phyloP scores from a whole-genome alignment of 92 coral and sea anemone genomes.

The Palythoa grandis region DNA sequence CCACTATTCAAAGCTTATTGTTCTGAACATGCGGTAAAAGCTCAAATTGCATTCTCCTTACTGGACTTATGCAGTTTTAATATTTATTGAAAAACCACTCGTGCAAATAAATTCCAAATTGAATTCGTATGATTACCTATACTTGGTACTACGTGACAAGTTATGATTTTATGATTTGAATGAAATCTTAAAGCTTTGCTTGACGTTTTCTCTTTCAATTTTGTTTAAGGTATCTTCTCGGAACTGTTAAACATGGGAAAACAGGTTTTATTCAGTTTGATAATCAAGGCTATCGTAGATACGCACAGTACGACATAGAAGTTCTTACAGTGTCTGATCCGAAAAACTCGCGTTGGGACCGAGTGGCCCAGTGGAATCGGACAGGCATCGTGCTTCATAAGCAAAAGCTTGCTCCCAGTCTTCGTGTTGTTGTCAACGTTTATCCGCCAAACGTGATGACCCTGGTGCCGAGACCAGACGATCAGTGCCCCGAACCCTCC shows the following conservation, averaged over 20 bases:
- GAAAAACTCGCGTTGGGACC: slow-evolving; percentile 38
- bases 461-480: slow-evolving; percentile 55
- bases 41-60: too few species aligned
- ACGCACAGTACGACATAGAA: slow-evolving; percentile 49
- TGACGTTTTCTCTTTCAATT: background rate
- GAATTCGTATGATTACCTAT: too few species aligned
- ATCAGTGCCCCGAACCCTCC: slow-evolving; percentile 68
- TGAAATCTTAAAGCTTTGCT: background rate
- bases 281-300: slow-evolving; percentile 59
- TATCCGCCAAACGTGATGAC: slow-evolving; percentile 85
- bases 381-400: slow-evolving; percentile 9
- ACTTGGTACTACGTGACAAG: too few species aligned
- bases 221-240: slow-evolving; percentile 54
- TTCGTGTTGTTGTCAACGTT: slow-evolving; percentile 71
- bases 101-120: too few species aligned
- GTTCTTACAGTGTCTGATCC: slow-evolving; percentile 37
- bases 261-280: slow-evolving; percentile 73
- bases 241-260: slow-evolving; percentile 54
- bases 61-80: too few species aligned
- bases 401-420: slow-evolving; percentile 35
- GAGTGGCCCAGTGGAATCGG: slow-evolving; percentile 66
- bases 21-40: too few species aligned
- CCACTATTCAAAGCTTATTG: too few species aligned
- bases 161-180: too few species aligned
- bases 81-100: too few species aligned